These are phyloP conservation scores for Amblyjoppa proteus DNA, from an alignment of 2,888 invertebrate species.

Conservation along the genomic window DNA sequence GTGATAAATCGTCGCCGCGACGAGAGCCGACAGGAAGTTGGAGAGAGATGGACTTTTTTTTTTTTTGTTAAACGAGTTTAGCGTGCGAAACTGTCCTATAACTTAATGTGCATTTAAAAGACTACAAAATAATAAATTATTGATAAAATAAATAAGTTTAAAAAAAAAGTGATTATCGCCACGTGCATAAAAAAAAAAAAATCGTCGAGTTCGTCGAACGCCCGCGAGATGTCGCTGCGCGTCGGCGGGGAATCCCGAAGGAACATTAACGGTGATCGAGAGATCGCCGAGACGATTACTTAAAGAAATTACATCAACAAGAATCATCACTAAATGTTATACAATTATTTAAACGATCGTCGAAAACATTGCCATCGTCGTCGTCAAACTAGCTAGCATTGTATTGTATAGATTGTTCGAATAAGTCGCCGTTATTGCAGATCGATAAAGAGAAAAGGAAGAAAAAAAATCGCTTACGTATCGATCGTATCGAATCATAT, in stretches of 20 bases:
- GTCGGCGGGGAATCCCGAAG: conserved; percentile 9
- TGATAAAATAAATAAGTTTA: conserved; percentile 15
- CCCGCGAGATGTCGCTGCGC: neutral
- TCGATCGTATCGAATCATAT: conserved; percentile 35
- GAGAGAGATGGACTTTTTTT: no score
- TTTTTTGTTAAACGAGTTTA: neutral
- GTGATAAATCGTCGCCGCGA: conserved; percentile 72
- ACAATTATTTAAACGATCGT: conserved; percentile 38
- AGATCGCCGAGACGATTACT: conserved; percentile 24
- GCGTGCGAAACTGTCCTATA: conserved; percentile 69
- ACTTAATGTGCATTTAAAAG: conserved; percentile 76
- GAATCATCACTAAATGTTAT: conserved; percentile 37
- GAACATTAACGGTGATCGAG: neutral
- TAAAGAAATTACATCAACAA: conserved; percentile 3
- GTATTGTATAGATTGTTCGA: conserved; percentile 23
- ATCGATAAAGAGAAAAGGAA: neutral
- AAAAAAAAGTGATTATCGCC: conserved; percentile 35
- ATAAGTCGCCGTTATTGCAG: conserved; percentile 3
- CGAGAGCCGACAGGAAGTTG: conserved; percentile 45
- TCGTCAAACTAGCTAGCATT: neutral
- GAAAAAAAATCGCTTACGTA: neutral
- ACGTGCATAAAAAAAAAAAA: conserved; percentile 20
- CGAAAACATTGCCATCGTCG: conserved; percentile 31
- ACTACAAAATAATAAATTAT: conserved; percentile 56
- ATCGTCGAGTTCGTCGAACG: neutral